Evolutionary conservation across 2,113 vertebrate species (phyloP).

Genomic region (Anhinga anhinga): DNA sequence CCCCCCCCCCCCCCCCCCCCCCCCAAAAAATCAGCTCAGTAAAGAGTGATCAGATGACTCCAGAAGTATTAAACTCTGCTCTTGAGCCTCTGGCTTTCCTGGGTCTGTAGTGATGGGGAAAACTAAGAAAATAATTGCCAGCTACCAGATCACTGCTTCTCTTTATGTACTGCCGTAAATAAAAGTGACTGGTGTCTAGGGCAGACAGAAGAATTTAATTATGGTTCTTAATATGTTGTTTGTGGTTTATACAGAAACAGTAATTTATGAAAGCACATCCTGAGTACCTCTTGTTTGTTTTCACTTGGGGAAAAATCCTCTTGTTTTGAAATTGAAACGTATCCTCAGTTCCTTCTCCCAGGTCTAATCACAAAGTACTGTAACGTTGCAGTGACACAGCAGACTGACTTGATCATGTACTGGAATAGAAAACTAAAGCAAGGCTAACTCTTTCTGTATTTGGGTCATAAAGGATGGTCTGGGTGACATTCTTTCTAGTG

Average conservation of each 20-base stretch:
- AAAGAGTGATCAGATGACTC: not conserved
- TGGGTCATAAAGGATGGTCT: not conserved
- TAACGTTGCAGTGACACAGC: not conserved
- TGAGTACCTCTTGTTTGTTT: not conserved
- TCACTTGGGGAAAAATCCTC: not conserved
- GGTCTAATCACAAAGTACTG: not conserved
- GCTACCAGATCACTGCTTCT: not conserved
- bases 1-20: too few species aligned
- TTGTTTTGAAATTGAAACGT: not conserved
- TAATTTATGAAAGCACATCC: not conserved
- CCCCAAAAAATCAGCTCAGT: not conserved
- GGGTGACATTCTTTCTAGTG: not conserved
- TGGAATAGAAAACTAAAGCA: not conserved
- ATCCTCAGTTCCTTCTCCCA: not conserved
- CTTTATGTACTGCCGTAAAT: fast-evolving
- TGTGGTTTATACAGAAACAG: slow-evolving; percentile 3
- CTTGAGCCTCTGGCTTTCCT: not conserved
- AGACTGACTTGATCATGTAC: not conserved
- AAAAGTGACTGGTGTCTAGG: not conserved
- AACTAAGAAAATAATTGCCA: not conserved
- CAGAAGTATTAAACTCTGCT: not conserved
- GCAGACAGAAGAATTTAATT: slow-evolving; percentile 45
- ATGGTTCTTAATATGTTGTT: slow-evolving; percentile 22
- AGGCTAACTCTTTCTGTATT: not conserved
- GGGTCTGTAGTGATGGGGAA: not conserved